A percentile compares a stretch with the other conserved stretches of the same genome.
phyloP scores from a whole-genome alignment of 2,797 vertebrate genomes.

The Sebastolobus alascanus region DNA sequence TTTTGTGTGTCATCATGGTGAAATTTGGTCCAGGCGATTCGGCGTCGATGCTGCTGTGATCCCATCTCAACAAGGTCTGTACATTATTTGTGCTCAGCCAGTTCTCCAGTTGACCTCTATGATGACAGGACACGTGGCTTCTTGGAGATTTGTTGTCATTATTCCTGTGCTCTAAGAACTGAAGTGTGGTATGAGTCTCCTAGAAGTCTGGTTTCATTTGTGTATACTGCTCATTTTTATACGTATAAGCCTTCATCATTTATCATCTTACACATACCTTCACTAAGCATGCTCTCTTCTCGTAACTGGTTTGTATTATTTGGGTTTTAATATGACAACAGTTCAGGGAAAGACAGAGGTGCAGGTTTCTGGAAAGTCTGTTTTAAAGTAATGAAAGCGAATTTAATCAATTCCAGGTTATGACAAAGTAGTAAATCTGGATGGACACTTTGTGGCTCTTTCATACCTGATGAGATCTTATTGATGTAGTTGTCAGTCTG shows the following conservation, averaged over 20 bases:
- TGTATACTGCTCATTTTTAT: constrained; percentile 62
- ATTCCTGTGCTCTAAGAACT: constrained; percentile 14
- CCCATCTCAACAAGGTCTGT: background rate
- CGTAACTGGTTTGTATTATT: constrained; percentile 56
- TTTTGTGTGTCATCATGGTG: no score
- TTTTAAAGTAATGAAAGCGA: constrained; percentile 22
- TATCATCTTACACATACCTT: constrained; percentile 52
- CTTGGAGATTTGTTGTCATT: constrained; percentile 49
- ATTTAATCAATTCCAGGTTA: constrained; percentile 23
- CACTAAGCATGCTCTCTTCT: constrained; percentile 20
- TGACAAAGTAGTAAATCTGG: constrained; percentile 21
- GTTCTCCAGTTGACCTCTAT: constrained; percentile 34
- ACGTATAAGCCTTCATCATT: constrained; percentile 39
- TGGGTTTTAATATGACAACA: constrained; percentile 44
- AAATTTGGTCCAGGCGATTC: background rate
- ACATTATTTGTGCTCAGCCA: background rate
- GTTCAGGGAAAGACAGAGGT: constrained; percentile 8
- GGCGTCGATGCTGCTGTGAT: background rate
- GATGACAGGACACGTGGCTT: constrained; percentile 50
- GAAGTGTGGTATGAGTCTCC: constrained; percentile 34
- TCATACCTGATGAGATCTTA: background rate
- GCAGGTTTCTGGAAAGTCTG: constrained; percentile 45
- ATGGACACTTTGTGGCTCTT: constrained; percentile 11
- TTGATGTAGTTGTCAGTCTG: background rate
- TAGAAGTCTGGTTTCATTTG: constrained; percentile 59